Evolutionary conservation across 2,113 vertebrate species (phyloP), one percentile per base, ranked within the genome.

Genomic region (Nothoprocta pentlandii): DNA sequence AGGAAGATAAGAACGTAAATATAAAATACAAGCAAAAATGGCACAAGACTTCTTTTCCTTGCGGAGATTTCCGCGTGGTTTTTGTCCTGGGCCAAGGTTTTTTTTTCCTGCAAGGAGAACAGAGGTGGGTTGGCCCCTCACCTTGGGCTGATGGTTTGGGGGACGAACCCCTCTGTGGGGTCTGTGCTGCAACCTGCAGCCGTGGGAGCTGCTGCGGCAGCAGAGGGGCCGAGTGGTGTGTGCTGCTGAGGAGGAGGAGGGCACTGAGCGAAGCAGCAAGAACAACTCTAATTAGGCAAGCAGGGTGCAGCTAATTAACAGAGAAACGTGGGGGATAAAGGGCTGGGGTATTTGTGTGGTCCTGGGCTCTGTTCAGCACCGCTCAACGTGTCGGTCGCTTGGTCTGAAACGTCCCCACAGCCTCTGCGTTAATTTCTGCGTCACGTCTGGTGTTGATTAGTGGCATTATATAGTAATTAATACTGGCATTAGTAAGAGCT

Each of bases 211-310:
- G 30, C 53, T 68, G 62, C 58, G 63, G 42, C 2, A 1, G 39
- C 58, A 17, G 22, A 5, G 0, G 1, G n/a, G 26, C 78, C 71
- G 13, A 7, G 0, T 14, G 30, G 44, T 16, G 46, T 17, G 6
- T 47, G 46, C 46, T 47, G 46, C 17, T 8, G 46, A 47, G 46
- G 46, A 47, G 46, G 17, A 47, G 46, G 19, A 47, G 46, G 46
- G 46, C 20, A 9, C 5, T 54, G 36, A 46, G 68, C 36, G 26
- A 41, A 70, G 39, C 3, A n/a, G 36, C 13, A 41, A 11, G 39
- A 71, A 25, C 25, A 46, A 41, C 34, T 64, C 12, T 64, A 51
- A 41, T 34, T 28, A 59, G 68, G 19, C 14, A 23, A 67, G 53
- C 9, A 49, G 30, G 80, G 49, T n/a, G 28, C 39, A 54, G 12